Percentiles rank a stretch among this genome's conserved stretches.
phyloP scores from a whole-genome alignment of 2,113 vertebrate genomes.

The Odocoileus hemionus region DNA sequence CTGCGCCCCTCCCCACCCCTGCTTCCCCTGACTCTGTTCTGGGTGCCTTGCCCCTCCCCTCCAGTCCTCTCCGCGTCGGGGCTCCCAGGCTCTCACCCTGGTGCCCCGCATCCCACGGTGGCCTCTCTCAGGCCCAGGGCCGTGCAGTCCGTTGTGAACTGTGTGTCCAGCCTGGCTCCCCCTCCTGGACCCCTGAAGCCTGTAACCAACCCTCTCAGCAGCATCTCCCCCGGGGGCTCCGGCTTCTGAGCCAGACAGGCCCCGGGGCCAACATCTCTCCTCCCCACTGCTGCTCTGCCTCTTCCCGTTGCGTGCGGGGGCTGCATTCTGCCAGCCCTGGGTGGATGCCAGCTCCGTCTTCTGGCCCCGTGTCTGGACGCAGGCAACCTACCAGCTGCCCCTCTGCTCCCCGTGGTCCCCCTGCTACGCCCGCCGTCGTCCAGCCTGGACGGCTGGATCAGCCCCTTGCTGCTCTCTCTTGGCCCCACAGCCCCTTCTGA shows the following conservation, averaged over 20 bases:
- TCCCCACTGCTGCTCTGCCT: accelerated
- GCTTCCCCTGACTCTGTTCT: accelerated
- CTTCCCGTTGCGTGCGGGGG: accelerated
- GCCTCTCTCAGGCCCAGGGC: neutral
- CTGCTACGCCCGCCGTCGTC: accelerated
- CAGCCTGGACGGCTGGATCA: accelerated
- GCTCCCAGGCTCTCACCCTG: accelerated
- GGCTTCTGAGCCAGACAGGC: accelerated
- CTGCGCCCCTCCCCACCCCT: neutral
- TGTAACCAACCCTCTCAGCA: accelerated
- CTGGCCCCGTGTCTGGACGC: accelerated
- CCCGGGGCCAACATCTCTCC: accelerated
- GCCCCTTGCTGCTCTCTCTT: neutral
- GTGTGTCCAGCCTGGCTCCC: accelerated
- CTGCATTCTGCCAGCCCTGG: neutral
- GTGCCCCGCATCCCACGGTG: accelerated
- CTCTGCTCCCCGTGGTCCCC: accelerated
- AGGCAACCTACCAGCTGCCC: accelerated
- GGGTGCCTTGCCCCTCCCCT: neutral
- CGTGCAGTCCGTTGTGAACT: accelerated
- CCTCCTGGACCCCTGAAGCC: accelerated
- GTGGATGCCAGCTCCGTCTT: accelerated
- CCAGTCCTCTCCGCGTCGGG: accelerated
- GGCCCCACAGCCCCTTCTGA: accelerated
- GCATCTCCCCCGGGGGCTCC: accelerated